Percentiles rank a stretch among this genome's conserved stretches.
Conservation (phyloP, 2,888 invertebrate species). For the Caenorhabditis sinica region DNA sequence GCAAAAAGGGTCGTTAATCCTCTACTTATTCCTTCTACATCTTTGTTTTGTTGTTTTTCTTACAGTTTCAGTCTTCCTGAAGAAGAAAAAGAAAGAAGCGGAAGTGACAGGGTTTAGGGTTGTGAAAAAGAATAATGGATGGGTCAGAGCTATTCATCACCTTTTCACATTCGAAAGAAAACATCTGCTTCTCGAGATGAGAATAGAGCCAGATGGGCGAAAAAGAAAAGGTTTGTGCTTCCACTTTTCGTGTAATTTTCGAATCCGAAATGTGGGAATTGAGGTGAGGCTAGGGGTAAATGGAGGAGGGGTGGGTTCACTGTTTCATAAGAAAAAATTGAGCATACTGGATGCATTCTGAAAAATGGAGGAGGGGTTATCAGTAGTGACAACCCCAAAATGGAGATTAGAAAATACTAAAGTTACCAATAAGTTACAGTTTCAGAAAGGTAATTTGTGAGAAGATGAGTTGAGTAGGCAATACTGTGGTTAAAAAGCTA, state of each 20-base stretch:
- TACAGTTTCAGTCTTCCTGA: background rate
- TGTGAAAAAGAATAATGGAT: background rate
- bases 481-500: no score
- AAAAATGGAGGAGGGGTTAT: no score
- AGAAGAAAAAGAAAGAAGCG: background rate
- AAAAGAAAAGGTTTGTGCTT: no score
- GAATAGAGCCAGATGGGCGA: background rate
- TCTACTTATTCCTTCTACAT: conserved; percentile 4
- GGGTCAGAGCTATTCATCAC: conserved; percentile 39
- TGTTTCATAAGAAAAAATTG: no score
- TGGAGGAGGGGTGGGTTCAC: background rate
- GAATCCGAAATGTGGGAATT: background rate
- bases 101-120: background rate
- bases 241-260: background rate
- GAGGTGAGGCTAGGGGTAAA: background rate
- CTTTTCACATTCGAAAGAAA: conserved; percentile 6
- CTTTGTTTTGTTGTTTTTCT: conserved; percentile 3
- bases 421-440: no score
- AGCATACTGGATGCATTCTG: no score
- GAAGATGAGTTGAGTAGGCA: no score
- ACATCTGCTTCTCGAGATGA: conserved; percentile 24
- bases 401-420: no score
- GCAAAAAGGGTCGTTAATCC: conserved; percentile 21
- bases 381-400: no score
- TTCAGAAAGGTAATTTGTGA: no score